Evolutionary conservation across 2,888 invertebrate genomes (phyloP).

Genomic region (Cremastinae sp.): DNA sequence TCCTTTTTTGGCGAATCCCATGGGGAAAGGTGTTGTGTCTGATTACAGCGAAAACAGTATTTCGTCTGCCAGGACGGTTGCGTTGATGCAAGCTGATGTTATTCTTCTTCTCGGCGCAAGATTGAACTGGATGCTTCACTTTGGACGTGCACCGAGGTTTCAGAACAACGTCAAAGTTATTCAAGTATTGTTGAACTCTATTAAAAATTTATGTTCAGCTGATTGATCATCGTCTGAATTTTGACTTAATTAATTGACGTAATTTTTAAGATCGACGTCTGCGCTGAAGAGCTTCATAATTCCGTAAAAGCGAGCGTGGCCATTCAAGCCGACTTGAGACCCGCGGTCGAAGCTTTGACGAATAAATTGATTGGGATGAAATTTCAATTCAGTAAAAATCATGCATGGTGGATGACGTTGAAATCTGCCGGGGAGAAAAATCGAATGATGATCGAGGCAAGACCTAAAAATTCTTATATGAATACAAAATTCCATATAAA

Average conservation of each 20-base stretch:
- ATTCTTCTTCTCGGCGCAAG: conserved; percentile 94
- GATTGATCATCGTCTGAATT: too few species aligned
- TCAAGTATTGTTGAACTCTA: conserved; percentile 84
- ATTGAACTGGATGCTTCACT: conserved; percentile 99
- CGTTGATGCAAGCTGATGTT: conserved; percentile 93
- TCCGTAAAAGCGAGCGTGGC: conserved; percentile 90
- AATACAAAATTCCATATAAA: not conserved
- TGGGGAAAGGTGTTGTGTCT: conserved; percentile 93
- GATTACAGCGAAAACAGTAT: conserved; percentile 88
- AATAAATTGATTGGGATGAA: conserved; percentile 83
- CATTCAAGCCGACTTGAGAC: conserved; percentile 91
- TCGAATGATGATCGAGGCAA: conserved; percentile 84
- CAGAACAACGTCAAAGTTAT: conserved; percentile 91
- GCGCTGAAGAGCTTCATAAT: conserved; percentile 95
- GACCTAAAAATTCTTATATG: too few species aligned
- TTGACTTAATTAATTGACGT: not conserved
- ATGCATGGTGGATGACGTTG: conserved; percentile 90
- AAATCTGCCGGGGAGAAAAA: conserved; percentile 88
- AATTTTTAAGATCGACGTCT: conserved; percentile 87
- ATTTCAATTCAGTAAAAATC: conserved; percentile 81
- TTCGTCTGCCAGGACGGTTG: conserved; percentile 92
- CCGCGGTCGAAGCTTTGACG: conserved; percentile 85
- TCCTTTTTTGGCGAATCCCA: conserved; percentile 96
- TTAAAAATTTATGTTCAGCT: too few species aligned
- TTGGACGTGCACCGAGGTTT: conserved; percentile 94